Conservation (phyloP, 2,113 vertebrate genomes). For the Anhinga rufa region DNA sequence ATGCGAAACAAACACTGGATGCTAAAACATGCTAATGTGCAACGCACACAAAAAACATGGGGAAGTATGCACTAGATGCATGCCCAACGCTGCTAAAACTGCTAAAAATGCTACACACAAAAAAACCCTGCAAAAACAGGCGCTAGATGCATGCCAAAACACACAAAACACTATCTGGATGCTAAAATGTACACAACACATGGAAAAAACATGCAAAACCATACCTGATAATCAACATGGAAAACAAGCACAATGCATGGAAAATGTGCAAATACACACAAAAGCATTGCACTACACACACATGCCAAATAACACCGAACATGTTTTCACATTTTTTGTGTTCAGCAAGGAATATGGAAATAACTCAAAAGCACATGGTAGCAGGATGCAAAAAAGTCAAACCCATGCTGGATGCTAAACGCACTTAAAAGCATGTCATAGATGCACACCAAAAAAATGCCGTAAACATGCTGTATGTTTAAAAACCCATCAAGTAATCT, state of each 20-base stretch:
- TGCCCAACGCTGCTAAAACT: rapidly evolving
- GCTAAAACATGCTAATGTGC: not conserved
- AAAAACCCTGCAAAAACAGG: not conserved
- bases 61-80: not conserved
- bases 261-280: not conserved
- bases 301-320: not conserved
- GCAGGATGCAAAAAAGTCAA: not conserved
- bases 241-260: not conserved
- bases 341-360: not conserved
- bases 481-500: not conserved
- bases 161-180: not conserved
- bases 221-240: not conserved
- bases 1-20: not conserved
- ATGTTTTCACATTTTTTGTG: not conserved
- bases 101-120: not conserved
- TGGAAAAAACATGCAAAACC: not conserved
- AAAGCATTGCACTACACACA: not conserved
- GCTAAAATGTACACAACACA: not conserved
- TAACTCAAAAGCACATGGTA: not conserved
- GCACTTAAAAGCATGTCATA: not conserved
- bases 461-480: not conserved
- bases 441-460: not conserved
- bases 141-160: not conserved
- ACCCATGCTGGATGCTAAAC: not conserved
- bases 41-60: not conserved